phyloP scores from a whole-genome alignment of 2,797 vertebrate species.

The Poeciliopsis turneri region DNA sequence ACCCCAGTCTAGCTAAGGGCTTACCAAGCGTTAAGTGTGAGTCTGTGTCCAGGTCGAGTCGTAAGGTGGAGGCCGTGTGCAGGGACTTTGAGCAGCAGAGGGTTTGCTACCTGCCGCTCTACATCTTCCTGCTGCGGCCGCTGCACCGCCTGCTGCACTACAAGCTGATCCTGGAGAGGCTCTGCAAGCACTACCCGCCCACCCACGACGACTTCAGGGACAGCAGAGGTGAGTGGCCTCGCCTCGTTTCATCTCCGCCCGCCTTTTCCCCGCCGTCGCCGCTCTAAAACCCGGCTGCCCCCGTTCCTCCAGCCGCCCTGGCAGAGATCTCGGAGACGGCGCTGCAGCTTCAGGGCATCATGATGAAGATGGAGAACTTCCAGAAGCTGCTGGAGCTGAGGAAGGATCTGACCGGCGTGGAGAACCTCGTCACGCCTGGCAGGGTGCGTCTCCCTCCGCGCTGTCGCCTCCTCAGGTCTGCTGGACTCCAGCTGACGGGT shows the following conservation, averaged over 20 bases:
- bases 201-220: slow-evolving; percentile 92
- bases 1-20: no score
- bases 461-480: neutral
- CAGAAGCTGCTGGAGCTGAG: slow-evolving; percentile 96
- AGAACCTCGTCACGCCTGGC: slow-evolving; percentile 87
- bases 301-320: slow-evolving; percentile 84
- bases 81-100: slow-evolving; percentile 95
- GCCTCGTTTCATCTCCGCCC: neutral
- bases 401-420: slow-evolving; percentile 93
- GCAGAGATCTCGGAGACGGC: slow-evolving; percentile 94
- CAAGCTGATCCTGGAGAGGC: slow-evolving; percentile 94
- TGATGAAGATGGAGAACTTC: slow-evolving; percentile 99
- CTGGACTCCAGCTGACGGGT: neutral
- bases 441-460: slow-evolving; percentile 77
- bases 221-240: slow-evolving; percentile 83
- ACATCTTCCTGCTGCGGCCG: slow-evolving; percentile 93
- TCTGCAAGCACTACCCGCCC: slow-evolving; percentile 93
- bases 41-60: slow-evolving; percentile 73
- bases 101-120: slow-evolving; percentile 95
- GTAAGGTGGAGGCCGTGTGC: slow-evolving; percentile 86
- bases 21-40: no score
- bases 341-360: slow-evolving; percentile 89
- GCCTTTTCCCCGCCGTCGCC: neutral
- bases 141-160: slow-evolving; percentile 97
- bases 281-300: no score